Conservation (phyloP, 2,797 vertebrate genomes). For the Arctocebus calabarensis region DNA sequence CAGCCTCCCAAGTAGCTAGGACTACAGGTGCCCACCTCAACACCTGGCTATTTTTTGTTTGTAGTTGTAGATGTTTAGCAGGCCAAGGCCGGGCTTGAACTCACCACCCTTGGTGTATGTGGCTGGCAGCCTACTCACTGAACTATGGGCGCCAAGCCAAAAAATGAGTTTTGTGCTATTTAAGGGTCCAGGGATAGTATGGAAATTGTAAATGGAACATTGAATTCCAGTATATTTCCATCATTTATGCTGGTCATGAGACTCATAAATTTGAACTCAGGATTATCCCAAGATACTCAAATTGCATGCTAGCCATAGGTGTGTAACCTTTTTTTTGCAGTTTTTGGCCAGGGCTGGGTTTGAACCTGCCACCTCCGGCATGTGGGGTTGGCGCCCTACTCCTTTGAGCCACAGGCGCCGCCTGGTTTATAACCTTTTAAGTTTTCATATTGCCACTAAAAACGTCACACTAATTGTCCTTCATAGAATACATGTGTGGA, state of each 20-base stretch:
- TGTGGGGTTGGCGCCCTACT: no score
- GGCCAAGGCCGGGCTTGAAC: no score
- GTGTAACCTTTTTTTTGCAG: background rate
- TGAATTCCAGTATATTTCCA: slow-evolving; percentile 21
- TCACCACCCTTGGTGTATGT: no score
- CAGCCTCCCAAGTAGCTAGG: no score
- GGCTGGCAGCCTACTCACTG: no score
- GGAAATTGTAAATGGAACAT: slow-evolving; percentile 39
- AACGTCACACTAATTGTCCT: background rate
- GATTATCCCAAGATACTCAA: background rate
- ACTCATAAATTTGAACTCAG: slow-evolving; percentile 44
- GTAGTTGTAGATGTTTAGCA: no score
- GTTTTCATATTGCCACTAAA: slow-evolving; percentile 35
- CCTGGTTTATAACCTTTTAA: background rate
- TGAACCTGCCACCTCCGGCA: no score
- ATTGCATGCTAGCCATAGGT: background rate
- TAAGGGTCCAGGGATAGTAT: background rate
- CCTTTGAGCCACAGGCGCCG: no score
- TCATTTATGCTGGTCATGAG: background rate
- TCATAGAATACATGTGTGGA: background rate
- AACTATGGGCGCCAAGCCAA: no score
- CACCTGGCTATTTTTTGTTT: no score
- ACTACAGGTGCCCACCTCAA: no score
- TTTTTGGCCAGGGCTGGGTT: no score
- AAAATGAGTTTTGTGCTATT: background rate